Evolutionary conservation across 64 coral and sea anemone genomes (phyloP).

Genomic region (Hydrozoanthus tunicans): DNA sequence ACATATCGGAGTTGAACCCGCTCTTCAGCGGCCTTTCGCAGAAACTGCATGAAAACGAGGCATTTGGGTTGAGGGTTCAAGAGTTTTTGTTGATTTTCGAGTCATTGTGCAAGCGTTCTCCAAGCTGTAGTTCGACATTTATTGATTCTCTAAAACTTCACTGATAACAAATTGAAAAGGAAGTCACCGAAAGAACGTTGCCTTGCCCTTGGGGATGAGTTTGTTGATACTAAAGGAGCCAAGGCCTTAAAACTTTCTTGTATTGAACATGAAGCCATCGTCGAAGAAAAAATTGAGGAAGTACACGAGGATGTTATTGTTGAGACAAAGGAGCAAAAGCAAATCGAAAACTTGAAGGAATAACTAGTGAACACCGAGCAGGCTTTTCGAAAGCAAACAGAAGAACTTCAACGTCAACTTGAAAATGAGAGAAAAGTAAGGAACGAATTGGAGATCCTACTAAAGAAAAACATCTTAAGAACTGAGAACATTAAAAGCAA

Average conservation of each 20-base stretch:
- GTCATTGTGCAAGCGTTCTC: too few relatives aligned
- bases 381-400: neutral
- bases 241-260: too few relatives aligned
- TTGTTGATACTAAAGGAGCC: neutral
- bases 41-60: too few relatives aligned
- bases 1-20: too few relatives aligned
- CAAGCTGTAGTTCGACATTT: neutral
- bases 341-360: too few relatives aligned
- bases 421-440: conserved; percentile 14
- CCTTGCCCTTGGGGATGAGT: neutral
- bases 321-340: conserved; percentile 8
- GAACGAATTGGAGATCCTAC: conserved; percentile 33
- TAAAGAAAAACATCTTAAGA: conserved; percentile 22
- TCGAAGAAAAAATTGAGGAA: conserved; percentile 15
- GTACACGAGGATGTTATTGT: conserved; percentile 35
- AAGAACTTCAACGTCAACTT: neutral
- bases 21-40: too few relatives aligned
- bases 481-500: too few relatives aligned
- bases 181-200: too few relatives aligned
- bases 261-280: neutral
- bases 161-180: too few relatives aligned
- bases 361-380: conserved; percentile 27
- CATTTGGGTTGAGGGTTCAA: neutral
- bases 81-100: too few relatives aligned
- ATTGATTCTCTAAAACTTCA: too few relatives aligned